Base-by-base conservation (phyloP, 1,140 invertebrate species). In the Antheraea mylitta region DNA sequence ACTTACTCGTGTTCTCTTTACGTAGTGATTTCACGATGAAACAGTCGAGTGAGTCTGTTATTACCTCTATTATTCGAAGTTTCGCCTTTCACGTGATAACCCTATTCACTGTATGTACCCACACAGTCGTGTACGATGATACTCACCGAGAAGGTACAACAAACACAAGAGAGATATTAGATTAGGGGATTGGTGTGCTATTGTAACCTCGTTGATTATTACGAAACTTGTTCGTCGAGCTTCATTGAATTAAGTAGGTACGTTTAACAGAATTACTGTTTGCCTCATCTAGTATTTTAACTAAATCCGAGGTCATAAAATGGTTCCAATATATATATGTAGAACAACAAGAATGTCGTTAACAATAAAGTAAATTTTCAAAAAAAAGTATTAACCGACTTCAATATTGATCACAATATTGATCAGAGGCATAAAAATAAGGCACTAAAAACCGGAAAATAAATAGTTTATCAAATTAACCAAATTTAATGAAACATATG, bases 1-100 rank as follows among this genome's bases (percentile, higher is more conserved):
- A 68, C 78, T 75, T 69, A 80, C 76, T 74, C 77, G 76, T 79
- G 71, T 74, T 72, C 74, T 70, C 22, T n/a, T 66, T 38, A 18
- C 36, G 30, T 30, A 63, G 11, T 22, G n/a, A 63, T 18, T 18
- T 13, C 38, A 11, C 45, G 5, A 13, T 53, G 45, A 53, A 53
- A 53, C 45, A 53, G 4, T 53, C 18, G 60, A 61, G 5, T 7
- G 8, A 61, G 3, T 10, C 22, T 9, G 19, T 53, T 61, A 61
- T 30, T 61, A 61, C 30, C 19, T 61, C 18, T 61, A 61, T 61
- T 53, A 53, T 53, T 53, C 16, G 45, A 53, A 53, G 45, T 53
- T 53, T 16, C 16, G 10, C 45, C 45, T 53, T 53, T 53, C 16
- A 53, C 45, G 13, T 53, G 16, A 53, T 13, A 16, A 53, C 45